Conservation (phyloP, 2,888 invertebrate genomes). For the Graphium colonna region DNA sequence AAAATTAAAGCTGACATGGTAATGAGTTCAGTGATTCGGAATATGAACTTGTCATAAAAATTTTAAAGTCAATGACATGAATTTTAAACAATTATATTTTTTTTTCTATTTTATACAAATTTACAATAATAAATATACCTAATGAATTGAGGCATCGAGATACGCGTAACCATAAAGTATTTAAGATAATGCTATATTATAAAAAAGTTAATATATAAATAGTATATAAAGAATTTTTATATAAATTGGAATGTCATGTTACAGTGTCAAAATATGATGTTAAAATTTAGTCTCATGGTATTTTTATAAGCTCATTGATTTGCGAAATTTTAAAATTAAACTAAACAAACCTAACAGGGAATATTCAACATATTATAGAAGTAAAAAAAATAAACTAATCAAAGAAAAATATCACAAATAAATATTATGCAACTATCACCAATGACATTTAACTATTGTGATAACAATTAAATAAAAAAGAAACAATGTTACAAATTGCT, state of each 20-base stretch:
- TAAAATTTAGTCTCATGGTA: neutral
- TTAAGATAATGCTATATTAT: neutral
- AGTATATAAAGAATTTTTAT: neutral
- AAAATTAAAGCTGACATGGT: slow-evolving; percentile 58
- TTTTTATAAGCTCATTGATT: neutral
- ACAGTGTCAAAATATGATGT: neutral
- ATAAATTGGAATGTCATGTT: slow-evolving; percentile 14
- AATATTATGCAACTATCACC: neutral
- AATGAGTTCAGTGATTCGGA: slow-evolving; percentile 39
- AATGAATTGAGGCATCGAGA: neutral
- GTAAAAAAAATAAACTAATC: neutral
- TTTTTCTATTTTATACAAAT: neutral
- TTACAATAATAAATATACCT: neutral
- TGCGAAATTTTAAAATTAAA: neutral
- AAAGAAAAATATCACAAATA: neutral
- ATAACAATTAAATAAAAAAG: neutral
- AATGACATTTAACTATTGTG: neutral
- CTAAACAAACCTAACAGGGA: neutral
- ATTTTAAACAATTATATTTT: no score
- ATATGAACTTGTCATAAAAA: slow-evolving; percentile 5
- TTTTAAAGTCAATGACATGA: no score
- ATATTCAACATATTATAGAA: neutral
- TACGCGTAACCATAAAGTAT: neutral
- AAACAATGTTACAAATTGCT: no score
- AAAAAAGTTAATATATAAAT: neutral